Conservation (phyloP, 2,797 vertebrate genomes). For the Paramormyrops hopkinsi region DNA sequence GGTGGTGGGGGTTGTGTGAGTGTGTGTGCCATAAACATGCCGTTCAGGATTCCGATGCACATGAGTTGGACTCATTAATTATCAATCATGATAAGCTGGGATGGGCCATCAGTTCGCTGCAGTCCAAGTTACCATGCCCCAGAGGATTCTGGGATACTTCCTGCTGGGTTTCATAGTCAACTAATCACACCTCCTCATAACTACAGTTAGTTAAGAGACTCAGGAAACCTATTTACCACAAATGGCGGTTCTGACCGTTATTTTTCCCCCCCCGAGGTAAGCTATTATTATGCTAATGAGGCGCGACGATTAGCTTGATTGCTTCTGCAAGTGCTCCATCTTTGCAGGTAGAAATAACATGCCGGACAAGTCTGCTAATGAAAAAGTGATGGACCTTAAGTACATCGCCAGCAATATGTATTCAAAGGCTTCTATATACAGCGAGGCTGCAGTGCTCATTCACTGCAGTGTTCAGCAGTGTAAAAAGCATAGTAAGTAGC, state of each 20-base stretch:
- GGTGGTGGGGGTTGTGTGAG: conserved; percentile 19
- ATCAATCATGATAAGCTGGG: conserved; percentile 44
- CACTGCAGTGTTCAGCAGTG: not conserved
- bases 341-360: not conserved
- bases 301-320: not conserved
- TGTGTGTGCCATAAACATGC: conserved; percentile 36
- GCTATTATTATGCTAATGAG: conserved; percentile 3
- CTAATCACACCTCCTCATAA: conserved; percentile 53
- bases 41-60: conserved; percentile 18
- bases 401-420: not conserved
- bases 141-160: conserved; percentile 48
- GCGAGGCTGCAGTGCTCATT: not conserved
- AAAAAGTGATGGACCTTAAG: not conserved
- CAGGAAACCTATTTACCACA: not conserved
- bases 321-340: not conserved
- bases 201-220: conserved; percentile 39
- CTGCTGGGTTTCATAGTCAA: conserved; percentile 41
- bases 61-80: conserved; percentile 35
- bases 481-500: not conserved
- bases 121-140: conserved; percentile 34
- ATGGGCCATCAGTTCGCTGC: conserved; percentile 37
- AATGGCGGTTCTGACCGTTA: conserved; percentile 17
- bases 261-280: not conserved
- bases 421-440: not conserved
- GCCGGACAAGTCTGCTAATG: not conserved